Percentiles rank a stretch among this genome's conserved stretches.
Conservation (phyloP, 2,888 invertebrate species). For the Ditula angustiorana region DNA sequence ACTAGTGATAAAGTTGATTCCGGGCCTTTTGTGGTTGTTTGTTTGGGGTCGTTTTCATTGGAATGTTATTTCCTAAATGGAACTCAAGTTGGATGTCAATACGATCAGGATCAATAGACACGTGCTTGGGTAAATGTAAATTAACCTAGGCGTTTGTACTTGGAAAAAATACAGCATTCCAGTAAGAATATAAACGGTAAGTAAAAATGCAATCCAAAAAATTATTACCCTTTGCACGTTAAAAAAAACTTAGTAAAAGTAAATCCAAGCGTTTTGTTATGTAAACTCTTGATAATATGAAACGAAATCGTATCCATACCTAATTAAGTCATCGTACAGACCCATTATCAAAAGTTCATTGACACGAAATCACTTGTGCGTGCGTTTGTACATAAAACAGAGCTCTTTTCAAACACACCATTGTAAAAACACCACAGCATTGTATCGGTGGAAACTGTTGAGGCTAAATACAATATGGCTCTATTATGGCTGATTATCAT, state of each 20-base stretch:
- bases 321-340: slow-evolving; percentile 32
- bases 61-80: slow-evolving; percentile 32
- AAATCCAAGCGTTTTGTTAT: background rate
- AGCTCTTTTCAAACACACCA: slow-evolving; percentile 67
- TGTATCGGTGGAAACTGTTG: slow-evolving; percentile 68
- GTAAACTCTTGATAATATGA: background rate
- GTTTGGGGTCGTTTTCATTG: slow-evolving; percentile 36
- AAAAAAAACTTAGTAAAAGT: background rate
- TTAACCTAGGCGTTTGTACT: background rate
- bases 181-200: background rate
- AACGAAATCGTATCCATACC: background rate
- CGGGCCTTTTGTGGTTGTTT: slow-evolving; percentile 33
- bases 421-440: slow-evolving; percentile 66
- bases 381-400: slow-evolving; percentile 61
- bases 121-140: slow-evolving; percentile 22
- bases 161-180: background rate
- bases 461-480: slow-evolving; percentile 69
- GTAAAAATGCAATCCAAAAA: background rate
- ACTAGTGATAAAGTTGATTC: slow-evolving; percentile 33
- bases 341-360: slow-evolving; percentile 58
- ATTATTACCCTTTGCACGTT: background rate
- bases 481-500: slow-evolving; percentile 70
- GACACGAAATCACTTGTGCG: slow-evolving; percentile 67
- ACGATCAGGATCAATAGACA: slow-evolving; percentile 15
- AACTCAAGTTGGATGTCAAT: slow-evolving; percentile 31